These are phyloP conservation scores for Rhyzopertha dominica DNA, from an alignment of 1,140 invertebrate species.

Conservation along the genomic window DNA sequence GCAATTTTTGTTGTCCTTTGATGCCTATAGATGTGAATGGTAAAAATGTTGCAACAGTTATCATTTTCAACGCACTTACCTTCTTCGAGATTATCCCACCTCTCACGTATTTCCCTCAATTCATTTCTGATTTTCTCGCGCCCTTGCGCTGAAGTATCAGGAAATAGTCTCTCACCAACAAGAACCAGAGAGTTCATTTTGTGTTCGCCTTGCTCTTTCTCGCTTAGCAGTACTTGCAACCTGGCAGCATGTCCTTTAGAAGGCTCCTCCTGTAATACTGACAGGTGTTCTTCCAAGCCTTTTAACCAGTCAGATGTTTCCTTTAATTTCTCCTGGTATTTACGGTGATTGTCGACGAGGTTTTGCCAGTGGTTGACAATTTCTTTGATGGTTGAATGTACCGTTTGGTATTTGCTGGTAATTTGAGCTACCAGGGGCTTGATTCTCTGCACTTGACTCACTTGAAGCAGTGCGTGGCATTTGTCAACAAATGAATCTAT, in stretches of 20 bases:
- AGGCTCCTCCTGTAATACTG: constrained; percentile 54
- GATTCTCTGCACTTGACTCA: constrained; percentile 77
- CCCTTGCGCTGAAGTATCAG: constrained; percentile 85
- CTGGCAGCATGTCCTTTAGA: constrained; percentile 48
- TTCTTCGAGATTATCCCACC: constrained; percentile 82
- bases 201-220: constrained; percentile 77
- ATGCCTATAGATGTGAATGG: constrained; percentile 46
- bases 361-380: constrained; percentile 81
- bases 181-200: constrained; percentile 67
- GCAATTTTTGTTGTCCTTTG: constrained; percentile 73
- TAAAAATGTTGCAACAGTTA: constrained; percentile 1
- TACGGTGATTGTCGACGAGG: constrained; percentile 77
- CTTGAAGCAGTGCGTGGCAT: constrained; percentile 79
- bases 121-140: constrained; percentile 82
- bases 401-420: constrained; percentile 80
- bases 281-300: constrained; percentile 69
- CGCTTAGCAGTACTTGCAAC: constrained; percentile 71
- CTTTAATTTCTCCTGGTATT: constrained; percentile 71
- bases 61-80: constrained; percentile 36
- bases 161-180: constrained; percentile 79
- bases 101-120: constrained; percentile 67
- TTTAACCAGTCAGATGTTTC: constrained; percentile 74
- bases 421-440: constrained; percentile 86
- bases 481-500: constrained; percentile 87
- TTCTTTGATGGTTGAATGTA: constrained; percentile 80